Conservation (phyloP, 2,113 vertebrate genomes). For the Callorhinus ursinus region DNA sequence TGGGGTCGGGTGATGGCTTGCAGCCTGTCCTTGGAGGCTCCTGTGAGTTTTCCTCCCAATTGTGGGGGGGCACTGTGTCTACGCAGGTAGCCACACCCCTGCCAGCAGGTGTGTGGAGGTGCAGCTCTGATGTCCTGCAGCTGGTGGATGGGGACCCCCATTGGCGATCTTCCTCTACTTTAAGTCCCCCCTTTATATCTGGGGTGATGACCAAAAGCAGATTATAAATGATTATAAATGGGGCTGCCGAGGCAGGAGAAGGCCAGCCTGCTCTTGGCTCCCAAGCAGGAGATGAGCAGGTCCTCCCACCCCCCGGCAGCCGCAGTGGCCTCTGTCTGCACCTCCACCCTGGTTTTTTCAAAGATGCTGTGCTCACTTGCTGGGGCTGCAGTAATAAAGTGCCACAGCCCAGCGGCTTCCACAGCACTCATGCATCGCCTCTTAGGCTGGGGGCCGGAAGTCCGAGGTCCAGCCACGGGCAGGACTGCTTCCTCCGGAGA, state of each 20-base stretch:
- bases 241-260: background rate
- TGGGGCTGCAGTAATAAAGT: background rate
- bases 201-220: background rate
- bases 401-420: no score
- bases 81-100: fast-evolving
- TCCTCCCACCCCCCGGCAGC: no score
- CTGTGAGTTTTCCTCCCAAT: background rate
- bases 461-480: background rate
- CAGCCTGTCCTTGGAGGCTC: background rate
- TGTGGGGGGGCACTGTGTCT: background rate
- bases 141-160: background rate
- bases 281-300: background rate
- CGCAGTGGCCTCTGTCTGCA: no score
- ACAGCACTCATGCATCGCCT: background rate
- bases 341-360: background rate
- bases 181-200: background rate
- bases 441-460: background rate
- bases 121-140: background rate
- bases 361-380: background rate
- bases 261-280: background rate
- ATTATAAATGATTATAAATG: no score
- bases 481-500: background rate
- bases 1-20: background rate
- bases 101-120: background rate
- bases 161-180: background rate